Base-by-base conservation (phyloP, 2,888 invertebrate species). In the Lymantria dispar region DNA sequence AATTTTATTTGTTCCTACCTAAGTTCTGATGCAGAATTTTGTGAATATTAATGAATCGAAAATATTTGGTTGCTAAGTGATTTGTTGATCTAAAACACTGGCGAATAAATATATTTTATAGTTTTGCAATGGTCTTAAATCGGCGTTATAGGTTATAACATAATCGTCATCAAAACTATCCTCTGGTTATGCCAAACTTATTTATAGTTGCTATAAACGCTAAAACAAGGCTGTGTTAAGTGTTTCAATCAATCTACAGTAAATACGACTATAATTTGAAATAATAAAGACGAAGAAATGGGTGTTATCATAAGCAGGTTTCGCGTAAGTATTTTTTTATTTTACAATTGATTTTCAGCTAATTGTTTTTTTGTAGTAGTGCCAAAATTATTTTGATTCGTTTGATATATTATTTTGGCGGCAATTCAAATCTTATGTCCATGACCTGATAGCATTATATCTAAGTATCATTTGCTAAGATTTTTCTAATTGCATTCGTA, bases 271-370 rank as follows among this genome's bases (percentile, higher is more conserved):
- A 50, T 57, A 55, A 49, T 62, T 33, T 60, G 49, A 64, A 63
- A 62, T 60, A 52, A 49, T 43, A 48, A 57, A 62, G 55, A 55
- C 58, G 52, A 60, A 65, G 86, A 85, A 72, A 95, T 95, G 95
- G 95, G 95, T 62, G 84, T 93, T 54, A 91, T 95, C 64, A 86
- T 94, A 80, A 94, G 93, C 59, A 94, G 93, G 90, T 94, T 95
- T 87, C 92, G 94, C 80, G 95, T 95, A 85, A 93, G 94, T 92
- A 76, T 54, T 11, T 38, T n/a, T 43, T 47, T 45, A 56, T n/a
- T 22, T 33, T 42, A 47, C 72, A 69, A 74, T 60, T 59, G 52
- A 77, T 74, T 74, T 70, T 48, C 51, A 62, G 58, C 60, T 64
- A 69, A 65, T 72, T 72, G 83, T 85, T 85, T 81, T 74, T 58